These are phyloP conservation scores for Ennomos quercinarius DNA, from an alignment of 2,888 invertebrate genomes.

Conservation along the genomic window DNA sequence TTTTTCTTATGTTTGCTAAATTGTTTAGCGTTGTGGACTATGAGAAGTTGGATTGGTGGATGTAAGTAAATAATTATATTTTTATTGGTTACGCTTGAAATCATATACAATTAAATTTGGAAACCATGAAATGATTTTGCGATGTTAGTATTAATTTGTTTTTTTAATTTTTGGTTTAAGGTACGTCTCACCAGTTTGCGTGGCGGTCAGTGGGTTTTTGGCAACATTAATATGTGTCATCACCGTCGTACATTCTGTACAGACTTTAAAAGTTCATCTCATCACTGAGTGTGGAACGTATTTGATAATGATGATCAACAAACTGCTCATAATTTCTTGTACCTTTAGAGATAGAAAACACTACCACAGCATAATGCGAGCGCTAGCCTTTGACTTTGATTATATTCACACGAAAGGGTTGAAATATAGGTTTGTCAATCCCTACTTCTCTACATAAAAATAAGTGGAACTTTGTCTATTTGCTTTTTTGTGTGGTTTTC, in stretches of 20 bases:
- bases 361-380: slow-evolving; percentile 19
- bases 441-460: too few species aligned
- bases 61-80: slow-evolving; percentile 14
- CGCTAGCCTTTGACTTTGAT: slow-evolving; percentile 25
- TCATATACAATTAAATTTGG: too few species aligned
- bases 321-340: slow-evolving; percentile 19
- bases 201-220: background rate
- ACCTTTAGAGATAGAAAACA: slow-evolving; percentile 9
- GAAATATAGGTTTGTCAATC: slow-evolving; percentile 30
- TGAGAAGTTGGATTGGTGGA: slow-evolving; percentile 11
- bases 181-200: slow-evolving; percentile 8
- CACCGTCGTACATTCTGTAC: background rate
- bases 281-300: slow-evolving; percentile 31
- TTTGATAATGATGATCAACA: slow-evolving; percentile 24
- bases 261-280: slow-evolving; percentile 9
- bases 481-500: too few species aligned
- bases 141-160: background rate
- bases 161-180: slow-evolving; percentile 13
- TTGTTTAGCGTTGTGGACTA: slow-evolving; percentile 10
- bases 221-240: slow-evolving; percentile 1
- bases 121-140: too few species aligned
- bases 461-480: too few species aligned
- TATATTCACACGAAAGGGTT: slow-evolving; percentile 26
- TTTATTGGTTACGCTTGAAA: background rate
- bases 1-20: slow-evolving; percentile 3